phyloP scores from a whole-genome alignment of 2,797 vertebrate genomes.

The Eleutherodactylus coqui region DNA sequence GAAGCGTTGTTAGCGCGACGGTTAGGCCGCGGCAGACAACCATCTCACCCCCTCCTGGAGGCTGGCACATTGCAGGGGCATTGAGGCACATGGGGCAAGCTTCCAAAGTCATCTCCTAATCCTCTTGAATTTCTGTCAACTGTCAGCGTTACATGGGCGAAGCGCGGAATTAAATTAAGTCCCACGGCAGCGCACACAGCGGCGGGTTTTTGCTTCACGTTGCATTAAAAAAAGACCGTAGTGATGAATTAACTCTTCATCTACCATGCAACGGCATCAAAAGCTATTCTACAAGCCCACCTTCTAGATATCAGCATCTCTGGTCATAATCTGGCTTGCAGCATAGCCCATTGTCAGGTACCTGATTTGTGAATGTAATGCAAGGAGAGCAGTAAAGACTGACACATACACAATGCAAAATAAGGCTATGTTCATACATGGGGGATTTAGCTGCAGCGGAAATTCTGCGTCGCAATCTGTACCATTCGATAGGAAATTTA shows the following conservation, averaged over 20 bases:
- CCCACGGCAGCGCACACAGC: not conserved
- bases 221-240: not conserved
- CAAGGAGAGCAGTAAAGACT: not conserved
- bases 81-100: not conserved
- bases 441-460: no score
- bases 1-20: not conserved
- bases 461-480: no score
- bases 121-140: conserved; percentile 23
- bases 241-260: conserved; percentile 9
- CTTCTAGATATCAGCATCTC: no score
- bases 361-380: not conserved
- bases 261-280: not conserved
- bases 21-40: not conserved
- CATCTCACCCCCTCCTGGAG: conserved; percentile 1
- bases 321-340: no score
- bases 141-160: not conserved
- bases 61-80: not conserved
- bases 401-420: not conserved
- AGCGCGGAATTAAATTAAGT: not conserved
- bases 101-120: conserved; percentile 32
- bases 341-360: not conserved
- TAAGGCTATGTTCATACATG: no score
- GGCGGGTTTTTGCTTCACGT: not conserved
- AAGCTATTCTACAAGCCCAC: not conserved
- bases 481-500: no score